Evolutionary conservation across 2,888 invertebrate species (phyloP), one percentile per base, ranked within the genome.

Genomic region (Callimorpha dominula): DNA sequence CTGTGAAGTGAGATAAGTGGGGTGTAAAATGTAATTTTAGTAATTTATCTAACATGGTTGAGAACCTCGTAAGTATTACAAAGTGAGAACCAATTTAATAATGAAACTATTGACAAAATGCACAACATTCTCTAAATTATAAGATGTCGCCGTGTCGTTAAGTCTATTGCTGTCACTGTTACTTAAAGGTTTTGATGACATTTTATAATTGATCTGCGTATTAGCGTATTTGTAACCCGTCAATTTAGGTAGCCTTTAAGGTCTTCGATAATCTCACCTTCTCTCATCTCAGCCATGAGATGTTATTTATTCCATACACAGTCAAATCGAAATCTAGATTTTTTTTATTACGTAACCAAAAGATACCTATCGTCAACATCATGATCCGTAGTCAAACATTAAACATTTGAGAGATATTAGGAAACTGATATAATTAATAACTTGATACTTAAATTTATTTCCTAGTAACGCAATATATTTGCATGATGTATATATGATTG

Each of bases 311-410:
- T 60, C 4, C 20, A 60, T 31, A 14, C 60, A 31, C 4, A 60
- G 31, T 31, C 14, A 60, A 31, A 50, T 50, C 11, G 12, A 14
- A 31, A 14, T 60, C 60, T 57, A 60, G 31, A 60, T 14, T 20
- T 57, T 4, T n/a, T 60, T 60, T 15, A 14, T 31, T 65, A 8
- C 1, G 20, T 65, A 46, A 65, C 11, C n/a, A 43, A 43, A n/a
- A 65, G 46, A 65, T n/a, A 43, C 8, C 17, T n/a, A 64, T 67
- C 31, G 60, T 60, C 60, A 68, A 17, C 20, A 73, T 76, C 74
- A 65, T 72, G 74, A 78, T 76, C 81, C 71, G 70, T 70, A 72
- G 72, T 68, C 68, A 81, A 78, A 74, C 65, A 75, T 73, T 62
- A 50, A 65, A 72, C 70, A 71, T 72, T 66, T 65, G 17, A 73